Evolutionary conservation across 2,888 invertebrate genomes (phyloP), one percentile per base, ranked within the genome.

Genomic region (Micoletzkya japonica): DNA sequence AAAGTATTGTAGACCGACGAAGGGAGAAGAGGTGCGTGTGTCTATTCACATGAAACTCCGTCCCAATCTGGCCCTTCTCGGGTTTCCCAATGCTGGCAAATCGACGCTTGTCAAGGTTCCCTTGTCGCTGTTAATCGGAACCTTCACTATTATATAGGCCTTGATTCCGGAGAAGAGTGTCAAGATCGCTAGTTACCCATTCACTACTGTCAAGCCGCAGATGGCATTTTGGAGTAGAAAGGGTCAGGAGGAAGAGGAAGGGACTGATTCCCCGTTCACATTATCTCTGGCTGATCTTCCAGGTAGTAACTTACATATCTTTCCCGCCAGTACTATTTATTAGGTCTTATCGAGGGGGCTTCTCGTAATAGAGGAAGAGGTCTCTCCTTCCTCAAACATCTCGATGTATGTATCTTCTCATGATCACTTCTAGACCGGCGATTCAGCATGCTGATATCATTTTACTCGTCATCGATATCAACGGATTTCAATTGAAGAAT

Each of bases 71-170:
- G 84, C 84, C 7, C 70, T 84, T 4, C 75, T 84, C 20, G 84
- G 84, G 2, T 81, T 82, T 36, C 84, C 84, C 30, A 84, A 84
- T 70, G 84, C 84, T 49, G 84, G 84, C 20, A 84, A 84, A 73
- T 84, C 83, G 4, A 83, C 84, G 0, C 74, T 84, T 24, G 56
- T 84, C 60, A 77, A 82, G 61, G 64, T 64, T 10, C 44, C 14
- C 10, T 14, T 14, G 20, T 44, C 44, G 44, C 44, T 44, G 20
- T 44, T 14, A 44, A 44, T 44, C 44, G 44, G 20, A 44, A 44
- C 20, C 44, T 44, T 44, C 20, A 30, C 10, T 49, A 49, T 7
- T 37, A 2, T 64, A 34, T 52, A 64, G 64, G 81, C 84, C 0
- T 72, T 84, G 14, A 76, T 82, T 1, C 84, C 84, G 2, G 75